Conservation (phyloP, 2,888 invertebrate genomes). For the Halocaridina rubra region DNA sequence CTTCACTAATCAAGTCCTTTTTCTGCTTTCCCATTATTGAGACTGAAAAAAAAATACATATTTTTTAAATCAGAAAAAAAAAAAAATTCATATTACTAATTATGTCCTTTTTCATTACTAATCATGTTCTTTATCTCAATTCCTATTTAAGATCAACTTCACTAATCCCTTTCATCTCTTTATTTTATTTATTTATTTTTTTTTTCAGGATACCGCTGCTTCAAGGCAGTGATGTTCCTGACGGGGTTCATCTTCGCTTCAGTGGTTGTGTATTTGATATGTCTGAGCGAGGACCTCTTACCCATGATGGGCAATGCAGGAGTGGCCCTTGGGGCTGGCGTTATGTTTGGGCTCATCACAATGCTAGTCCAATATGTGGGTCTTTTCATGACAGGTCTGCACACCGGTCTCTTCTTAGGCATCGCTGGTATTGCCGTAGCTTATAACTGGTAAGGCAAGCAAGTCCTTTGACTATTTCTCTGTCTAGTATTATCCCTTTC, state of each 20-base stretch:
- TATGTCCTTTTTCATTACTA: too few relatives aligned
- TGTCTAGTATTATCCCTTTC: too few relatives aligned
- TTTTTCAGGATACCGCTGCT: conserved; percentile 80
- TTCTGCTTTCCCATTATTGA: too few relatives aligned
- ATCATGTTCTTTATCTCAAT: too few relatives aligned
- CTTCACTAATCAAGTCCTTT: too few relatives aligned
- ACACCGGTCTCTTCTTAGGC: conserved; percentile 76
- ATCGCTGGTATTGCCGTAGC: conserved; percentile 73
- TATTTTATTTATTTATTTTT: too few relatives aligned
- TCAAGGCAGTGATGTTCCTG: conserved; percentile 88
- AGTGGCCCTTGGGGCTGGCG: conserved; percentile 79
- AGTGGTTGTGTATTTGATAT: conserved; percentile 83
- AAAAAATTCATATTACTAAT: too few relatives aligned
- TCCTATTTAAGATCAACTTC: too few relatives aligned
- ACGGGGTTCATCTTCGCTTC: conserved; percentile 89
- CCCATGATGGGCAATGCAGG: conserved; percentile 77
- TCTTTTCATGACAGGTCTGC: conserved; percentile 83
- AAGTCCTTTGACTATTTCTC: too few relatives aligned
- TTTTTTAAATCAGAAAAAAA: too few relatives aligned
- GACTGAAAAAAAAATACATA: too few relatives aligned
- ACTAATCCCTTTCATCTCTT: too few relatives aligned
- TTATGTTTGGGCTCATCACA: conserved; percentile 82
- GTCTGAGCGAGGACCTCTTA: conserved; percentile 83
- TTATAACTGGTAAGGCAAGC: conserved; percentile 62
- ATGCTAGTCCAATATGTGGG: conserved; percentile 86